Conservation (phyloP, 2,113 vertebrate genomes). For the Alligator mississippiensis region DNA sequence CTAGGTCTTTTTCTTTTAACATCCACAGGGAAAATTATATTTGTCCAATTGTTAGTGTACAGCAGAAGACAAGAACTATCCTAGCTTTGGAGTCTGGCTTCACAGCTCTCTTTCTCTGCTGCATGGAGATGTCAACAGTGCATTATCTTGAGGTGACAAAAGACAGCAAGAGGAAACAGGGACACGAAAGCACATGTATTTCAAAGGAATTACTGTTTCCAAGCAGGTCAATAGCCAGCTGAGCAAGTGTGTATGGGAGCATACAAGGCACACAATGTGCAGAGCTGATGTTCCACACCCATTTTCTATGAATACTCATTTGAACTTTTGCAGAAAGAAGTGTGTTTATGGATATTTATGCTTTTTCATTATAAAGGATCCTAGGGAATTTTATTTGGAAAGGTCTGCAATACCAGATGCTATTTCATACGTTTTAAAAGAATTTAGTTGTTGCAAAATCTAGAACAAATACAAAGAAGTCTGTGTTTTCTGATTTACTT, state of each 20-base stretch:
- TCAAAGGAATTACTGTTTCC: background rate
- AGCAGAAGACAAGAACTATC: background rate
- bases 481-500: background rate
- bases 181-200: background rate
- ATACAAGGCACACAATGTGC: background rate
- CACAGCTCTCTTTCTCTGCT: background rate
- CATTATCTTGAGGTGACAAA: background rate
- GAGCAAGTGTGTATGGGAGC: background rate
- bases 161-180: accelerated
- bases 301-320: background rate
- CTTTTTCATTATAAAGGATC: background rate
- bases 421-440: background rate
- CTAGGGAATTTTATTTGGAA: background rate
- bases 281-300: background rate
- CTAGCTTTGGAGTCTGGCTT: background rate
- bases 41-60: accelerated
- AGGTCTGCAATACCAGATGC: background rate
- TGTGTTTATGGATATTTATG: background rate
- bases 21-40: background rate
- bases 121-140: accelerated
- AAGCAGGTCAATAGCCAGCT: background rate
- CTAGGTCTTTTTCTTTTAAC: background rate
- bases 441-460: background rate
- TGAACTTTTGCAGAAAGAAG: background rate
- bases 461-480: background rate